Conservation (phyloP, 2,797 vertebrate genomes). For the Malurus leucopterus region DNA sequence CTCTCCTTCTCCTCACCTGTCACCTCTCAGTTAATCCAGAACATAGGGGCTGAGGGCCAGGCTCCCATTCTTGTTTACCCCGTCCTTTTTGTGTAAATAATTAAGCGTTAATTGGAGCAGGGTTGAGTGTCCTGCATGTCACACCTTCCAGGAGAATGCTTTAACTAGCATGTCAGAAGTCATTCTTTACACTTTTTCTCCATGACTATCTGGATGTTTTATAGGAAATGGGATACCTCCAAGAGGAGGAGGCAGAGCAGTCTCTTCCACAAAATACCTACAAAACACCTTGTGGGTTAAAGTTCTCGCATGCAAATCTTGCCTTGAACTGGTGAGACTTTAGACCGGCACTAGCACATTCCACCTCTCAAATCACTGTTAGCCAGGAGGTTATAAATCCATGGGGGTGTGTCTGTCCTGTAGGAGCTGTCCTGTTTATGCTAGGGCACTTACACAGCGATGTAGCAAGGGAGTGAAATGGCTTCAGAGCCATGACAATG, state of each 20-base stretch:
- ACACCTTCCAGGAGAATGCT: constrained; percentile 40
- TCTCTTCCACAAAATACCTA: neutral
- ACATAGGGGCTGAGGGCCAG: neutral
- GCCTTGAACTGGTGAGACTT: neutral
- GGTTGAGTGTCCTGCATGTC: neutral
- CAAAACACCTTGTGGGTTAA: neutral
- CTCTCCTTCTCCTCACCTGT: neutral
- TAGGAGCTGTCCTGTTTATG: neutral
- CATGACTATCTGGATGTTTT: neutral
- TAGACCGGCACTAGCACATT: neutral
- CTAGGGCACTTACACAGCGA: neutral
- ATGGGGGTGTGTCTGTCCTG: neutral
- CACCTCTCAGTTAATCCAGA: neutral
- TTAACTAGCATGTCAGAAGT: constrained; percentile 19
- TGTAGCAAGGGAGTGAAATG: neutral
- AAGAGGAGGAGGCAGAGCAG: neutral
- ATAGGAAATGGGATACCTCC: neutral
- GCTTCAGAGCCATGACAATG: neutral
- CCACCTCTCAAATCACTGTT: neutral
- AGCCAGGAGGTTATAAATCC: neutral
- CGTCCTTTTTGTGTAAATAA: neutral
- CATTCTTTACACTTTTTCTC: constrained; percentile 31
- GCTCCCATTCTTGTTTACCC: constrained; percentile 9
- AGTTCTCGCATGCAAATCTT: neutral
- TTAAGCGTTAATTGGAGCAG: constrained; percentile 12